These are phyloP conservation scores for Allobates femoralis DNA, from an alignment of 2,797 vertebrate species.

Conservation along the genomic window DNA sequence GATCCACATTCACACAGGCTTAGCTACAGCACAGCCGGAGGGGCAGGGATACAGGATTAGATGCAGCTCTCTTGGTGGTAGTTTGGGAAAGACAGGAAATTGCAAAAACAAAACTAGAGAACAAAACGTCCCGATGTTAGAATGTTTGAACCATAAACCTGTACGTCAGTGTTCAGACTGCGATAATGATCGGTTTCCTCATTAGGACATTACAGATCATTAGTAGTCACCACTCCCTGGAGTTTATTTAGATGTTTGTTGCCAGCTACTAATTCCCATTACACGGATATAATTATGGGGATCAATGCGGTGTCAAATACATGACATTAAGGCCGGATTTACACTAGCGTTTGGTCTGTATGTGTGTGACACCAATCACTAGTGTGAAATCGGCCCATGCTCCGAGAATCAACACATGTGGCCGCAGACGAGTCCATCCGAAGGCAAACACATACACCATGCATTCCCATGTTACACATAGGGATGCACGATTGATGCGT, in stretches of 20 bases:
- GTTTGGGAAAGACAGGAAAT: background rate
- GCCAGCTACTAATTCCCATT: background rate
- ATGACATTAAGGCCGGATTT: no score
- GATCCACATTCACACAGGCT: background rate
- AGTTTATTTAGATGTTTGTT: background rate
- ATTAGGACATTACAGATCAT: background rate
- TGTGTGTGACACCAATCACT: no score
- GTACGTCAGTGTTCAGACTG: background rate
- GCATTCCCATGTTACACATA: no score
- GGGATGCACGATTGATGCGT: no score
- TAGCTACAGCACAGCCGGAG: background rate
- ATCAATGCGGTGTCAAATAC: background rate
- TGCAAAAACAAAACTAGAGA: background rate
- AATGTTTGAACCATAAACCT: background rate
- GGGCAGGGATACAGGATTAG: background rate
- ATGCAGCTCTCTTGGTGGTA: background rate
- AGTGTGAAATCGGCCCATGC: no score
- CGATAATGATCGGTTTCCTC: background rate
- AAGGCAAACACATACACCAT: no score
- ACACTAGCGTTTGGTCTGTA: no score
- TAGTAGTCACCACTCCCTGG: background rate
- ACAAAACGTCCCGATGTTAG: background rate
- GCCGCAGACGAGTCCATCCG: no score
- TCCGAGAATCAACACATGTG: no score
- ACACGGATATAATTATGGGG: background rate